Percentiles rank a stretch among this genome's conserved stretches.
phyloP scores from a whole-genome alignment of 1,140 invertebrate genomes.

The Diabrotica virgifera region DNA sequence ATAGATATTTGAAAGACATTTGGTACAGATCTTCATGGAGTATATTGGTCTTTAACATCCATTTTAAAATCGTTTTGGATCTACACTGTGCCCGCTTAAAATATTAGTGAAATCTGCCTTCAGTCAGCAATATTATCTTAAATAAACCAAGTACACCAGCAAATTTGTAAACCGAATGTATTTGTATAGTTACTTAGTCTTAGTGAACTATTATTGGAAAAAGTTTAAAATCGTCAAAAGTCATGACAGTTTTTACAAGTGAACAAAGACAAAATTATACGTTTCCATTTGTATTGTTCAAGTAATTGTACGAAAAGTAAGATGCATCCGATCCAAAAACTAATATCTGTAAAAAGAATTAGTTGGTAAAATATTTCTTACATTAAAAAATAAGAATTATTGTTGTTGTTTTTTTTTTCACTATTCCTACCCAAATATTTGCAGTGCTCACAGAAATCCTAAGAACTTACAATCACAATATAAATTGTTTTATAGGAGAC shows the following conservation, averaged over 20 bases:
- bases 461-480: too few species aligned
- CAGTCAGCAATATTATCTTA: background rate
- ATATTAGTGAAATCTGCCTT: background rate
- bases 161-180: background rate
- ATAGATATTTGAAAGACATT: too few species aligned
- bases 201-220: conserved; percentile 14
- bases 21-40: too few species aligned
- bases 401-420: conserved; percentile 8
- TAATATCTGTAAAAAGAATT: conserved; percentile 18
- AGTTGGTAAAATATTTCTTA: conserved; percentile 19
- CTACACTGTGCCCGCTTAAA: too few species aligned
- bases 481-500: too few species aligned
- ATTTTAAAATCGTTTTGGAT: too few species aligned
- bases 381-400: conserved; percentile 14
- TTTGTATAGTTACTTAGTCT: conserved; percentile 21
- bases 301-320: conserved; percentile 18
- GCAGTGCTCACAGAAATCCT: background rate
- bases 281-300: conserved; percentile 13
- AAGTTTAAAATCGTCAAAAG: conserved; percentile 1
- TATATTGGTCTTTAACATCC: too few species aligned
- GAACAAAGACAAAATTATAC: background rate
- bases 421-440: background rate
- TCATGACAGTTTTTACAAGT: background rate
- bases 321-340: conserved; percentile 22
- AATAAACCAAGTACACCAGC: background rate